phyloP scores from a whole-genome alignment of 2,888 invertebrate species.

The Drosophila limbata region DNA sequence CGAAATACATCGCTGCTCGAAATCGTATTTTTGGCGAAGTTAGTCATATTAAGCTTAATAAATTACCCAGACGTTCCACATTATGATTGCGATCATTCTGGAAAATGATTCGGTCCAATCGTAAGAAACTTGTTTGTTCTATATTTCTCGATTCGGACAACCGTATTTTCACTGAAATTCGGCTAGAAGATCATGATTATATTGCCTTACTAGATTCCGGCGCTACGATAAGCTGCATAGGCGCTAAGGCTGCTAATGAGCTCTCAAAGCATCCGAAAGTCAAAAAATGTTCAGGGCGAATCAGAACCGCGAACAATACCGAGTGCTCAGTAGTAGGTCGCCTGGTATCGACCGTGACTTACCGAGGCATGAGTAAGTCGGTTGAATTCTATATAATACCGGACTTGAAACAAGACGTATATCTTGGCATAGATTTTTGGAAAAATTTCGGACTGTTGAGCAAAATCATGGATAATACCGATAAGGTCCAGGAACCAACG shows the following conservation, averaged over 20 bases:
- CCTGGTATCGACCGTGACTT: neutral
- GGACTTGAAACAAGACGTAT: neutral
- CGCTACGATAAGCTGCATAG: conserved; percentile 5
- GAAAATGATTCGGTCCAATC: neutral
- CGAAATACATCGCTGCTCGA: neutral
- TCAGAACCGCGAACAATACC: neutral
- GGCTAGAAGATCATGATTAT: neutral
- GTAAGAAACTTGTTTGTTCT: neutral
- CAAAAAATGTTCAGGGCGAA: neutral
- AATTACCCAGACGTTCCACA: neutral
- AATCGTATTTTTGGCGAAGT: neutral
- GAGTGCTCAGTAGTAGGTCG: neutral
- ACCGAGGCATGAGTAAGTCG: neutral
- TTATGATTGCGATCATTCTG: neutral
- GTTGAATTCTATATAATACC: neutral
- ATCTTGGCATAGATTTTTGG: conserved; percentile 1
- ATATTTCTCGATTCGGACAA: neutral
- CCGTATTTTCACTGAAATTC: neutral
- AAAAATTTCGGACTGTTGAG: neutral
- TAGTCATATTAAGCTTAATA: neutral
- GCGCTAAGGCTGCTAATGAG: neutral
- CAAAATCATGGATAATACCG: neutral
- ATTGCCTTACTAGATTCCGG: neutral
- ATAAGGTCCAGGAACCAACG: neutral
- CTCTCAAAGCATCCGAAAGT: neutral